These are phyloP conservation scores for Falco naumanni DNA, from an alignment of 2,797 vertebrate species.

Conservation along the genomic window DNA sequence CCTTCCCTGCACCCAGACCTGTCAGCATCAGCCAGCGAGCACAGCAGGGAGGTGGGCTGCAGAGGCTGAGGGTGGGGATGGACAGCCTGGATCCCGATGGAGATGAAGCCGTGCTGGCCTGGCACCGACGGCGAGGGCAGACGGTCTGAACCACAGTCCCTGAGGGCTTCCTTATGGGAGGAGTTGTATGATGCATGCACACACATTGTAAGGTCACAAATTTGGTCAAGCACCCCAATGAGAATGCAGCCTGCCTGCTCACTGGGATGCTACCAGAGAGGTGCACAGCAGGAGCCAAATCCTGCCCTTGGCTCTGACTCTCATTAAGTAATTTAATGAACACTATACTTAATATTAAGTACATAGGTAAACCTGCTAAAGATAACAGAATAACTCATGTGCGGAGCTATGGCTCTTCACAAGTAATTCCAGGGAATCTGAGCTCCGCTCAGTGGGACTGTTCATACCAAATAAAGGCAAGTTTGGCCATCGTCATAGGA, in stretches of 20 bases:
- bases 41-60: background rate
- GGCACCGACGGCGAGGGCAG: rapidly evolving
- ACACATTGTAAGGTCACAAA: background rate
- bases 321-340: background rate
- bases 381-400: background rate
- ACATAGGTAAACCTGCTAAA: background rate
- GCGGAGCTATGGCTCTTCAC: background rate
- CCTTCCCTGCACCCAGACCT: rapidly evolving
- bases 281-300: background rate
- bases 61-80: background rate
- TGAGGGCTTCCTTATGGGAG: rapidly evolving
- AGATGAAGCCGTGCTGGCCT: rapidly evolving
- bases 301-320: background rate
- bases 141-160: rapidly evolving
- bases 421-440: background rate
- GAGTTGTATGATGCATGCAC: background rate
- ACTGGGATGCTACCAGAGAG: background rate
- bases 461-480: background rate
- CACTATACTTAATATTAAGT: background rate
- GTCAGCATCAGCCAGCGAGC: background rate
- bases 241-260: background rate
- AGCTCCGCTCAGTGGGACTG: background rate
- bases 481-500: background rate
- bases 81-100: background rate
- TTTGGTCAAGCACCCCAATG: background rate